Evolutionary conservation across 2,888 invertebrate species (phyloP).

Genomic region (Diploptera punctata): DNA sequence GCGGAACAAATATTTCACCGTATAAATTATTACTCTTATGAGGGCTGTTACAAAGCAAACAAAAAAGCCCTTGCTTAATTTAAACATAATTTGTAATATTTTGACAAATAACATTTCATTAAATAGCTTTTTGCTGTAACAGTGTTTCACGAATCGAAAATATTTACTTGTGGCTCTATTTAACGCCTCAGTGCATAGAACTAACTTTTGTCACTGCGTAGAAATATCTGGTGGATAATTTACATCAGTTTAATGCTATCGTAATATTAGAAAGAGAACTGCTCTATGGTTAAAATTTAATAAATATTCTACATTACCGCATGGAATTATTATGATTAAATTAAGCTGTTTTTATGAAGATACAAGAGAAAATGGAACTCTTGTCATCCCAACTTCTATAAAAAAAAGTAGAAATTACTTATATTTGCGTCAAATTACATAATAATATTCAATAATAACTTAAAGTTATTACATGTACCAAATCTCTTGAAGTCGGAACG

Average conservation of each 20-base stretch:
- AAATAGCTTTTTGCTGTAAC: constrained; percentile 4
- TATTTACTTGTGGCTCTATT: background rate
- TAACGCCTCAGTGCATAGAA: background rate
- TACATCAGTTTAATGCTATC: background rate
- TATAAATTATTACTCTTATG: constrained; percentile 3
- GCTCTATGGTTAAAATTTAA: no score
- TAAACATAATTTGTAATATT: background rate
- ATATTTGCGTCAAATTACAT: no score
- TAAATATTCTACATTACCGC: no score
- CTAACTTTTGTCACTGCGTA: background rate
- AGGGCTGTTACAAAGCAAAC: background rate
- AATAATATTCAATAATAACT: no score
- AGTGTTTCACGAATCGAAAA: background rate
- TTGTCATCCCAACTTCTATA: no score
- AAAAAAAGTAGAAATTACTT: no score
- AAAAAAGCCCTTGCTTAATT: background rate
- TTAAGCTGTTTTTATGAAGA: no score
- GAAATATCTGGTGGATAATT: background rate
- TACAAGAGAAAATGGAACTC: no score
- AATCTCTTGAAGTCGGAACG: no score
- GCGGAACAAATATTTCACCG: background rate
- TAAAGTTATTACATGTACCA: no score
- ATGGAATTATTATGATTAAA: no score
- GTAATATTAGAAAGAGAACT: no score
- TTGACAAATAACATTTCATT: constrained; percentile 4